phyloP scores from a whole-genome alignment of 2,888 invertebrate genomes.

The Thecophora atra region DNA sequence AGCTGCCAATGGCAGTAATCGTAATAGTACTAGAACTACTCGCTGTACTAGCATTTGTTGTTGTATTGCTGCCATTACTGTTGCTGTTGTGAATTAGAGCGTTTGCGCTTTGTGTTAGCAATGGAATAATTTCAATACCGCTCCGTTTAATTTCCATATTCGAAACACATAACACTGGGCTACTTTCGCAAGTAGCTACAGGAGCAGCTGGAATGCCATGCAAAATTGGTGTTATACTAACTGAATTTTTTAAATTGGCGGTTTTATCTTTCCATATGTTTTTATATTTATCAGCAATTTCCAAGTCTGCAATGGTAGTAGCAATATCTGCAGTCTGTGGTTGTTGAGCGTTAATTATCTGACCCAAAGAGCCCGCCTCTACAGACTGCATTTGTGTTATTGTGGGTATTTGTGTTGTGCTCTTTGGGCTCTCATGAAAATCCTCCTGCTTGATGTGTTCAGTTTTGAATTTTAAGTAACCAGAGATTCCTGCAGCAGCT shows the following conservation, averaged over 20 bases:
- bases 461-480: slow-evolving; percentile 49
- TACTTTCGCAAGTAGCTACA: neutral
- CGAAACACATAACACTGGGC: slow-evolving; percentile 12
- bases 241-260: slow-evolving; percentile 58
- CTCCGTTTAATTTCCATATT: slow-evolving; percentile 56
- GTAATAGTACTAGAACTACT: slow-evolving; percentile 79
- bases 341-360: slow-evolving; percentile 62
- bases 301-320: slow-evolving; percentile 48
- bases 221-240: slow-evolving; percentile 62
- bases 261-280: slow-evolving; percentile 65
- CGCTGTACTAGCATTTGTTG: slow-evolving; percentile 49
- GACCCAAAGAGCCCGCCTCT: slow-evolving; percentile 72
- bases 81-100: slow-evolving; percentile 14
- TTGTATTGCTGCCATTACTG: slow-evolving; percentile 26
- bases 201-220: neutral
- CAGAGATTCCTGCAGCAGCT: slow-evolving; percentile 37
- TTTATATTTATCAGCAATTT: slow-evolving; percentile 63
- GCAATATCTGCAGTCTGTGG: slow-evolving; percentile 36
- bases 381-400: slow-evolving; percentile 45
- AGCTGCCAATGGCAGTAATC: slow-evolving; percentile 77
- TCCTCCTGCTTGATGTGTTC: slow-evolving; percentile 63
- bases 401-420: slow-evolving; percentile 50
- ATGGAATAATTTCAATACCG: slow-evolving; percentile 84
- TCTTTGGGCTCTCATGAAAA: slow-evolving; percentile 72
- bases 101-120: slow-evolving; percentile 67